A percentile compares a stretch with the other conserved stretches of the same genome.
phyloP scores from a whole-genome alignment of 2,888 invertebrate species.

The Pocota personata region DNA sequence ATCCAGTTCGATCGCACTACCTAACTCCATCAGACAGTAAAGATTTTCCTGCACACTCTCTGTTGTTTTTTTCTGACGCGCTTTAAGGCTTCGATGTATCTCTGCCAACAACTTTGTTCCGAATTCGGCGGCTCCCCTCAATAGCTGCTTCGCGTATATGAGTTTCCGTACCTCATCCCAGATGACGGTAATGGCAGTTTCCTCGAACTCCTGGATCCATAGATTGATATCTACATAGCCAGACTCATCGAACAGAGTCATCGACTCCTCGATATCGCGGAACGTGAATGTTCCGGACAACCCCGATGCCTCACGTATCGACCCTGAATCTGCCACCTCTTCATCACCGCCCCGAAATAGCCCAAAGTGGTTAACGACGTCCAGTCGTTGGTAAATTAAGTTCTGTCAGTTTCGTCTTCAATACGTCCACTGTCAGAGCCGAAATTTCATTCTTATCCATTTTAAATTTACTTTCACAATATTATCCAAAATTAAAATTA shows the following conservation, averaged over 20 bases:
- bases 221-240: neutral
- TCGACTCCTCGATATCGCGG: neutral
- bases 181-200: neutral
- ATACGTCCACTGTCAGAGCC: no score
- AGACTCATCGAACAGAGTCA: neutral
- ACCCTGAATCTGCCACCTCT: no score
- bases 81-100: neutral
- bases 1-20: constrained; percentile 12
- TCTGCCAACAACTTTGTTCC: neutral
- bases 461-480: no score
- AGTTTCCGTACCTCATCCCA: constrained; percentile 23
- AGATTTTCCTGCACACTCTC: constrained; percentile 56
- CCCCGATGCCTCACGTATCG: neutral
- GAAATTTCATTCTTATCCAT: no score
- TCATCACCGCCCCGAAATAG: no score
- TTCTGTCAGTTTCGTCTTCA: no score
- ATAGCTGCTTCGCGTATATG: neutral
- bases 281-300: neutral
- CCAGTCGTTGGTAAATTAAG: no score
- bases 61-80: neutral
- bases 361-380: no score
- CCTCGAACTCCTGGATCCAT: constrained; percentile 29
- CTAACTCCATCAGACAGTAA: constrained; percentile 56
- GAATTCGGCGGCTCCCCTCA: neutral
- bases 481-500: no score